Evolutionary conservation across 2,113 vertebrate species (phyloP).

Genomic region (Lepisosteus osseus): DNA sequence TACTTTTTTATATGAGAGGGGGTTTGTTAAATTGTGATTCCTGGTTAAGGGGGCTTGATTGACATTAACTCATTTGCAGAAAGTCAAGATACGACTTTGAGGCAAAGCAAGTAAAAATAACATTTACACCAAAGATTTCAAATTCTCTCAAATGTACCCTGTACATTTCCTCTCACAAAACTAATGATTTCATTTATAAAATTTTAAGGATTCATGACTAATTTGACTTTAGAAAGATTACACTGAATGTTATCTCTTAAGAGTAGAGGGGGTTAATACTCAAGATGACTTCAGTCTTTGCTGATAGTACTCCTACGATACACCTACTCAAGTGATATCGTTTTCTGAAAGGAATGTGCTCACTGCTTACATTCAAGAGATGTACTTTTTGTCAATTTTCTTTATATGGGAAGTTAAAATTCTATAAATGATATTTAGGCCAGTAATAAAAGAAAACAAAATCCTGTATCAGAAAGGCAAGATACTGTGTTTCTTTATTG

Average conservation of each 20-base stretch:
- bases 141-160: not conserved
- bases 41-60: no score
- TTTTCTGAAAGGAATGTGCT: not conserved
- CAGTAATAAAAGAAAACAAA: not conserved
- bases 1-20: no score
- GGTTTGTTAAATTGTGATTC: no score
- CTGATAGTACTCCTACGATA: not conserved
- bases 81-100: not conserved
- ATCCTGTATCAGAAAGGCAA: slow-evolving; percentile 8
- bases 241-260: not conserved
- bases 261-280: slow-evolving; percentile 14
- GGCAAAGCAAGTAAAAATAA: not conserved
- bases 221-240: not conserved
- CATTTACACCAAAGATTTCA: slow-evolving; percentile 15
- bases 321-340: no score
- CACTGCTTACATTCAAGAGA: slow-evolving; percentile 9
- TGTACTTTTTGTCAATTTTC: slow-evolving; percentile 20
- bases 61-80: no score
- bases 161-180: not conserved
- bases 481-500: slow-evolving; percentile 1
- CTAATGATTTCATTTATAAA: not conserved
- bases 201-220: not conserved
- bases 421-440: not conserved
- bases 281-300: not conserved
- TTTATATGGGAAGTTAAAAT: slow-evolving; percentile 23